Evolutionary conservation across 2,888 invertebrate genomes (phyloP), one percentile per base, ranked within the genome.

Genomic region (Phortica okadai): DNA sequence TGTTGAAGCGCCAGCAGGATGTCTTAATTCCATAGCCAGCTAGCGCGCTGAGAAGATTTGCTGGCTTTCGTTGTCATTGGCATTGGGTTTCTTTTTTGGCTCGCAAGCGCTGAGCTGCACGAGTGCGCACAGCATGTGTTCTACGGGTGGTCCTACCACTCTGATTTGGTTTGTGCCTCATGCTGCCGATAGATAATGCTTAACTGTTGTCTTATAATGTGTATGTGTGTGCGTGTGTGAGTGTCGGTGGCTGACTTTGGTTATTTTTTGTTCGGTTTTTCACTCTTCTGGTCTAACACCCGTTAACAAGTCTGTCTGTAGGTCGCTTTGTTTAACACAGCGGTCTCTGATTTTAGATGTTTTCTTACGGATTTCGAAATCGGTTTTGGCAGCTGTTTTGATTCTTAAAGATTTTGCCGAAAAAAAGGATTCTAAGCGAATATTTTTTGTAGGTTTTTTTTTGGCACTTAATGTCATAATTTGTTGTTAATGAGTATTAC

Each of bases 401-500:
- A 58, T 74, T 59, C 42, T 62, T 42, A n/a, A 16, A 56, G 56
- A 16, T 56, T 56, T 56, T 56, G 16, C n/a, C 56, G 16, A 33
- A 33, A 33, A 33, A 33, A 33, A 33, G 33, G 2, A 33, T 2
- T 33, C 33, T 33, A 4, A 33, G 33, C 33, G 33, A 33, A 33
- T 33, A 33, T 33, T 33, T 33, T 33, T 33, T 33, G 42, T 62
- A 33, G 64, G 25, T 66, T 59, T 73, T 66, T 75, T 21, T 75
- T 42, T 59, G 33, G 14, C 50, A 42, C 73, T 72, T 82, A 77
- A 78, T 79, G 74, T 78, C 80, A 80, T 84, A 77, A 86, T 86
- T 85, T 83, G 82, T 80, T 83, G 81, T 85, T 85, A 85, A 85
- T 86, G 83, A 85, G 85, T 84, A 50, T 50, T 50, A 50, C 50